A percentile compares a stretch with the other conserved stretches of the same genome.
phyloP scores from a whole-genome alignment of 2,888 invertebrate species.

The Drosophila prostipennis region DNA sequence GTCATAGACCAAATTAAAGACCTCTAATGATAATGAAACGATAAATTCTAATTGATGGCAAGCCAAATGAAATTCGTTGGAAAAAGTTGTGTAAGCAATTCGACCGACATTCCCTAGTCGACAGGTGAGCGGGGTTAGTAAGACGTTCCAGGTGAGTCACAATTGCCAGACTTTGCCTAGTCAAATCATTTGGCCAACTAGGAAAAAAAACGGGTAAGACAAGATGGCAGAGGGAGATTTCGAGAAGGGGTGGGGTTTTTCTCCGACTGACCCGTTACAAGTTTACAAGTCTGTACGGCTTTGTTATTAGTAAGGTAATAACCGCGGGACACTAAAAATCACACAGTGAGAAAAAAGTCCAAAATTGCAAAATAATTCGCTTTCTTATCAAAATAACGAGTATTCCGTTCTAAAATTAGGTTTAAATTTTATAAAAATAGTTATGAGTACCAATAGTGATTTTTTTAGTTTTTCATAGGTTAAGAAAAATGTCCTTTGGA shows the following conservation, averaged over 20 bases:
- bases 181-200: constrained; percentile 25
- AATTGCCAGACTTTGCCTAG: constrained; percentile 21
- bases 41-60: constrained; percentile 26
- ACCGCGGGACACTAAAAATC: constrained; percentile 53
- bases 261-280: constrained; percentile 54
- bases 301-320: constrained; percentile 71
- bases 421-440: too few relatives aligned
- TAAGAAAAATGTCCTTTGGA: too few relatives aligned
- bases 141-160: constrained; percentile 33
- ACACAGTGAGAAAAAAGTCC: background rate
- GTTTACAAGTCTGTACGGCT: constrained; percentile 51
- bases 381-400: too few relatives aligned
- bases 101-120: constrained; percentile 19
- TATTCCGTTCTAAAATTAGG: too few relatives aligned
- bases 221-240: constrained; percentile 14
- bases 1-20: constrained; percentile 19
- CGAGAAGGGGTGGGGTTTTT: constrained; percentile 13
- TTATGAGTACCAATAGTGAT: too few relatives aligned
- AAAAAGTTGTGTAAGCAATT: constrained; percentile 41
- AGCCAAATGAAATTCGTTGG: constrained; percentile 15
- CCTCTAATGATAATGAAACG: constrained; percentile 12
- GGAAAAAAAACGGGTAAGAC: constrained; percentile 14
- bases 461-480: too few relatives aligned
- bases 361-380: too few relatives aligned
- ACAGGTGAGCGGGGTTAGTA: constrained; percentile 12